These are phyloP conservation scores for Sturnira hondurensis DNA, from an alignment of 2,113 vertebrate species.

Conservation along the genomic window DNA sequence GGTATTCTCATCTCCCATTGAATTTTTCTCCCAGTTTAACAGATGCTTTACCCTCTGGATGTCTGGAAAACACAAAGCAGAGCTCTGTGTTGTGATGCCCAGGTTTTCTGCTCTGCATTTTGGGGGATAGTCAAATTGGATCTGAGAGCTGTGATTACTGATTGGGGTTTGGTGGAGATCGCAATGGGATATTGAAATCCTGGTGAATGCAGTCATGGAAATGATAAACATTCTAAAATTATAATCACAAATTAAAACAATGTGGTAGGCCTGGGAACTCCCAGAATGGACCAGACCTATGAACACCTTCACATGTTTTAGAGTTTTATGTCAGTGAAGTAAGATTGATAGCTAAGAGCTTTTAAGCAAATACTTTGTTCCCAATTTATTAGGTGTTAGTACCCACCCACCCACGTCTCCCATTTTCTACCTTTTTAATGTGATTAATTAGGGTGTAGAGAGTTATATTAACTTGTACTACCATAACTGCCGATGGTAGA, in stretches of 20 bases:
- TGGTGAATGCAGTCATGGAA: not conserved
- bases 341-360: not conserved
- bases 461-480: not conserved
- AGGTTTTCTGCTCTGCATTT: not conserved
- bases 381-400: not conserved
- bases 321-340: not conserved
- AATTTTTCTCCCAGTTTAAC: conserved; percentile 29
- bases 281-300: not conserved
- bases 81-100: not conserved
- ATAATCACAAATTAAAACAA: not conserved
- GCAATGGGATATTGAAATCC: not conserved
- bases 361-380: not conserved
- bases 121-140: not conserved
- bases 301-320: not conserved
- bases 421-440: not conserved
- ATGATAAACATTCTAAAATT: not conserved
- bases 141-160: not conserved
- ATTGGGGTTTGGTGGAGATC: not conserved
- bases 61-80: not conserved
- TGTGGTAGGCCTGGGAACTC: not conserved
- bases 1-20: conserved; percentile 48
- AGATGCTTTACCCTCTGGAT: not conserved
- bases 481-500: not conserved
- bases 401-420: not conserved
- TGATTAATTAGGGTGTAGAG: not conserved